Base-by-base conservation (phyloP, 2,888 invertebrate genomes). In the Amphipoea oculea region DNA sequence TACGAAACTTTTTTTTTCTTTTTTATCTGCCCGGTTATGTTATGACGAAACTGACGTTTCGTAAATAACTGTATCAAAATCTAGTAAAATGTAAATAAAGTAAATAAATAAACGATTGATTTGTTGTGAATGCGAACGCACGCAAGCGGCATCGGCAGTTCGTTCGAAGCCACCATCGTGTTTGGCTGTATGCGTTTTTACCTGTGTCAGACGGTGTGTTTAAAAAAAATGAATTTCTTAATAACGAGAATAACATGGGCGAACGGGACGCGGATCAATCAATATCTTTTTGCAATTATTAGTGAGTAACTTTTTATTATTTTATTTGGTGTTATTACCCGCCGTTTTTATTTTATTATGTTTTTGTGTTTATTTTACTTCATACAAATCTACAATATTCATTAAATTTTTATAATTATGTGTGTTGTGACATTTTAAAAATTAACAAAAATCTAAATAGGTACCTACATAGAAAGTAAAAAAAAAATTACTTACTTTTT, bases 281-380 rank as follows among this genome's bases (percentile, higher is more conserved):
- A 97, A 87, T 96, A 96, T 92, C 82, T 96, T 76, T 96, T 96
- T 81, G 96, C 96, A 6, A 92, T 95, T 80, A 92, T 96, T 66
- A 93, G 96, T 97, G 86, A 96, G 96, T 96, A 86, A 76, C 79
- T 72, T 65, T 80, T 81, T 77, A 70, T 71, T 76, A 66, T 17
- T 40, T 48, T 51, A 51, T 29, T 66, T 67, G 7, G 45, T 63
- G 20, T 36, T 20, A 14, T 68, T 48, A 76, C 12, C 6, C 12
- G 9, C 3, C 3, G 1, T 48, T 65, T 23, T 57, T 40, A 9
- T 51, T 74, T 78, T 65, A 71, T 57, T 20, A 20, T 54, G 51
- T 76, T 60, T 78, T 71, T 78, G 42, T 45, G 20, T 63, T 62
- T 71, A 51, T 6, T 63, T 71, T 74, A 62, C 17, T 40, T 5